Conservation (phyloP, 2,888 invertebrate species). For the Cephus pygmeus region DNA sequence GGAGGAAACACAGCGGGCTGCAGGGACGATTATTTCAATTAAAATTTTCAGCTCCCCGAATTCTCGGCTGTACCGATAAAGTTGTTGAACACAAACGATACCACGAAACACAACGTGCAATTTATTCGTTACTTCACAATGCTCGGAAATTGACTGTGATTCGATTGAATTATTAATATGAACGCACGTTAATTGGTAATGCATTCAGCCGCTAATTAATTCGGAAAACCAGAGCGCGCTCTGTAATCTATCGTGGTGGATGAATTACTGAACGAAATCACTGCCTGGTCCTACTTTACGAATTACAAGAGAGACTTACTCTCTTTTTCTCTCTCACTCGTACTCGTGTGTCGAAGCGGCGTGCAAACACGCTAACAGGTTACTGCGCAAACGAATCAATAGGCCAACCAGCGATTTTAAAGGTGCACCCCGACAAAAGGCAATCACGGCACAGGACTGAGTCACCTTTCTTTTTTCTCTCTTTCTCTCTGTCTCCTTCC, state of each 20-base stretch:
- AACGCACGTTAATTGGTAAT: neutral
- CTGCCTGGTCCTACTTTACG: neutral
- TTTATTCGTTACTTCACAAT: neutral
- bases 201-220: neutral
- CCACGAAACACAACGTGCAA: neutral
- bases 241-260: neutral
- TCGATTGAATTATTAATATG: neutral
- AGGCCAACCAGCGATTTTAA: neutral
- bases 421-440: neutral
- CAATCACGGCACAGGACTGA: neutral
- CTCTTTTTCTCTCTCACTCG: neutral
- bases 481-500: too few relatives aligned
- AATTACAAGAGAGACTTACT: neutral
- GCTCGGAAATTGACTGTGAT: neutral
- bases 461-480: neutral
- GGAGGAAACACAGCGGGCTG: neutral
- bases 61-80: neutral
- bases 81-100: neutral
- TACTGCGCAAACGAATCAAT: conserved; percentile 1
- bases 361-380: conserved; percentile 1
- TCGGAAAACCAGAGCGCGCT: neutral
- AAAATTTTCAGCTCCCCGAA: neutral
- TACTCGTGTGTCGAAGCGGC: neutral
- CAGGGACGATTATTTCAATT: neutral
- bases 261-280: neutral